A percentile compares a stretch with the other conserved stretches of the same genome.
These are phyloP conservation scores for Peromyscus maniculatus DNA, from an alignment of 2,113 vertebrate species.

Conservation along the genomic window DNA sequence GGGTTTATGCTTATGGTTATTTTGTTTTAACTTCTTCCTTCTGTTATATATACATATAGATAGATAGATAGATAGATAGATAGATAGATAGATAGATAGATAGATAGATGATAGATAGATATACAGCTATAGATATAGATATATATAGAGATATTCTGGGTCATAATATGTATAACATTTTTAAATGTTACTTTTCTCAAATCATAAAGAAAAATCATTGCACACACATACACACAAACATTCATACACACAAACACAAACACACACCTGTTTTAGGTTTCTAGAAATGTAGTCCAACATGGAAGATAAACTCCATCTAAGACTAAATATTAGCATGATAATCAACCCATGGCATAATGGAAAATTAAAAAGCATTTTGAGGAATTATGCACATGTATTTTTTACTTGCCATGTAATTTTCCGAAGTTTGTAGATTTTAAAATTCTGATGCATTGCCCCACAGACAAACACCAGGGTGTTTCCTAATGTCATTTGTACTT, in stretches of 20 bases:
- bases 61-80: too few relatives aligned
- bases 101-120: background rate
- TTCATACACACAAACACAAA: background rate
- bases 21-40: too few relatives aligned
- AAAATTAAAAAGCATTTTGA: background rate
- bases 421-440: background rate
- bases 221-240: background rate
- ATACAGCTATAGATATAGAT: too few relatives aligned
- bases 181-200: conserved; percentile 25
- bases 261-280: background rate
- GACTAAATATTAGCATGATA: background rate
- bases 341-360: background rate
- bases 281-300: background rate
- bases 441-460: background rate
- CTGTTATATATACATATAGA: too few relatives aligned
- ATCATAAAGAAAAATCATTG: background rate
- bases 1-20: too few relatives aligned
- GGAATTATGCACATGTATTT: background rate
- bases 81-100: too few relatives aligned
- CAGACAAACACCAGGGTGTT: background rate
- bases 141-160: background rate
- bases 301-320: background rate
- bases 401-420: background rate
- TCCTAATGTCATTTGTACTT: background rate
- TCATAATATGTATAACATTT: background rate